phyloP scores from a whole-genome alignment of 1,140 invertebrate species.

The Goniozus legneri region DNA sequence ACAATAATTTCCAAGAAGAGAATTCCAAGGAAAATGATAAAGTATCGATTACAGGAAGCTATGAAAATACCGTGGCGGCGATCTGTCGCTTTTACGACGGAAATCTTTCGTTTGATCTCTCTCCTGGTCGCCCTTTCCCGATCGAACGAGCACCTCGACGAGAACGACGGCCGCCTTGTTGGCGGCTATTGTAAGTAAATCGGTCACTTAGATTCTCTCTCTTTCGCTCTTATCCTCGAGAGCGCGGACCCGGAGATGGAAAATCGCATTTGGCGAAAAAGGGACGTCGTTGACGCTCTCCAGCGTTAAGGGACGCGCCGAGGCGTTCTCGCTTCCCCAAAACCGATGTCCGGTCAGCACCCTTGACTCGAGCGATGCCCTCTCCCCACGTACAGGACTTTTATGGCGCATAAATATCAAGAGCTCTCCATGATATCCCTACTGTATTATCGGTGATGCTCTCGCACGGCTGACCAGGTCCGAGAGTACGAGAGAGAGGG shows the following conservation, averaged over 20 bases:
- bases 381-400: slow-evolving; percentile 44
- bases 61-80: no score
- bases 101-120: slow-evolving; percentile 21
- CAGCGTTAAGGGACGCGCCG: background rate
- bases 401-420: slow-evolving; percentile 55
- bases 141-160: slow-evolving; percentile 6
- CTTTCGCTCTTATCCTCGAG: slow-evolving; percentile 32
- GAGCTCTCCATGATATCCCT: slow-evolving; percentile 48
- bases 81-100: background rate
- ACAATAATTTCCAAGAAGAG: slow-evolving; percentile 15
- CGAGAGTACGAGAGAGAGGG: background rate
- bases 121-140: background rate
- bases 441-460: slow-evolving; percentile 51
- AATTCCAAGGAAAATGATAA: background rate
- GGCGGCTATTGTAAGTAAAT: slow-evolving; percentile 48
- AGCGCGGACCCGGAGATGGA: no score
- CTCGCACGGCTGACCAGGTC: slow-evolving; percentile 16
- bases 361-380: slow-evolving; percentile 39
- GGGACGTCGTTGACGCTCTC: no score
- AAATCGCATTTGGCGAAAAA: no score
- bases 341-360: slow-evolving; percentile 48
- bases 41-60: no score
- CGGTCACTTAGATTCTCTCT: slow-evolving; percentile 49
- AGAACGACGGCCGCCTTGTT: slow-evolving; percentile 18
- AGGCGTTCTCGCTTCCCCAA: slow-evolving; percentile 31